Evolutionary conservation across 2,113 vertebrate genomes (phyloP).

Genomic region (Platichthys flesus): DNA sequence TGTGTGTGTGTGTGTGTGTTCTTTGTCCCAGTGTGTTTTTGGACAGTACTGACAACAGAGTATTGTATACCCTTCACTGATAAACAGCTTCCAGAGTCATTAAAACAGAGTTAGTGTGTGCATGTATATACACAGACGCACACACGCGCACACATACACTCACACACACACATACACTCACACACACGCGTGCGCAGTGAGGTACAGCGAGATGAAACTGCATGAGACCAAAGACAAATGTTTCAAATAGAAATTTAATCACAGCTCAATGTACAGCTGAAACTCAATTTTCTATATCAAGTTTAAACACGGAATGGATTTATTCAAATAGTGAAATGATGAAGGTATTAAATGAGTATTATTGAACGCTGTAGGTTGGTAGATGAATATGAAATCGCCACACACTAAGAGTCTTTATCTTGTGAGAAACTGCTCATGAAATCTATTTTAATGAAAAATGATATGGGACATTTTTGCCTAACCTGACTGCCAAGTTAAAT

Average conservation of each 20-base stretch:
- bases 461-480: too few species aligned
- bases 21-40: constrained; percentile 75
- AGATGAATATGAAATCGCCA: constrained; percentile 8
- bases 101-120: constrained; percentile 62
- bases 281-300: constrained; percentile 41
- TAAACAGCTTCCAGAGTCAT: constrained; percentile 75
- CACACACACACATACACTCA: neutral
- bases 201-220: constrained; percentile 36
- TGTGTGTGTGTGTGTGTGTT: constrained; percentile 46
- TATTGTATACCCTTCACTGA: constrained; percentile 78
- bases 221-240: constrained; percentile 41
- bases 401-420: constrained; percentile 5
- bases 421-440: neutral
- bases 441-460: neutral
- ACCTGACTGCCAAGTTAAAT: too few species aligned
- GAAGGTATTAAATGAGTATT: constrained; percentile 38
- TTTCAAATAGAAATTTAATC: constrained; percentile 52
- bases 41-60: constrained; percentile 63
- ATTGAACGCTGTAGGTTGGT: constrained; percentile 11
- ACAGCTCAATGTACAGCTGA: constrained; percentile 32
- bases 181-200: constrained; percentile 18
- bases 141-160: constrained; percentile 13
- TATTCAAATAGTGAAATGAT: constrained; percentile 38
- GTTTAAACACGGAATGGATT: constrained; percentile 38
- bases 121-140: neutral